Base-by-base conservation (phyloP, 2,888 invertebrate genomes). In the Watsonalla binaria region DNA sequence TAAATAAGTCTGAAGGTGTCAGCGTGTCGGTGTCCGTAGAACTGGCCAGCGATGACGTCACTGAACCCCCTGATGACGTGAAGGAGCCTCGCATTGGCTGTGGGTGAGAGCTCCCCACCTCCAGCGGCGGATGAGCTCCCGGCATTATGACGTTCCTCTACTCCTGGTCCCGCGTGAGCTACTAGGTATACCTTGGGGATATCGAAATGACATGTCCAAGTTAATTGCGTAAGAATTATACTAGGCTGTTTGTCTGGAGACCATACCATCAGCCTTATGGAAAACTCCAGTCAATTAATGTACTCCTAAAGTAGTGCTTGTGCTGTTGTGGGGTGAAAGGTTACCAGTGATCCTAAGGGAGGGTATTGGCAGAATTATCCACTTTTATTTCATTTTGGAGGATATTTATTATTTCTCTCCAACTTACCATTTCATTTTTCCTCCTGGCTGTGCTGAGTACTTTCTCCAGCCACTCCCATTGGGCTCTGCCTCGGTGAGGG, bases 21-120 rank as follows among this genome's bases (percentile, higher is more conserved):
- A 47, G 97, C 96, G 82, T 98, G 98, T 68, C 96, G 93, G 80
- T 98, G 97, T 0, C 97, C 98, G 76, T 97, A 98, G 90, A 98
- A 97, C 88, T 98, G 98, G 9, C 97, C 97, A 60, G 95, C 94
- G 69, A 98, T 97, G 70, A 97, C 95, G 76, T 94, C 94, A 61
- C 96, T 93, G 85, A 94, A 96, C 52, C 94, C 93, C 58, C 94
- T 92, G 46, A 97, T 94, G 61, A 96, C 84, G 68, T 94, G 93
- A 61, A 97, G 84, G 73, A 96, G 95, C 59, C 93, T 92, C 47
- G 92, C 92, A 82, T 97, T 97, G 80, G 96, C 82, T 88, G 92
- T 74, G 90, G 95, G 75, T 90, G 93, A 82, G 92, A 96, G 67
- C 91, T 93, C 79, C 67, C 92, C 87, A 62, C 93, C 72, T 61